Evolutionary conservation across 2,888 invertebrate species (phyloP).

Genomic region (Parnassius orleans): DNA sequence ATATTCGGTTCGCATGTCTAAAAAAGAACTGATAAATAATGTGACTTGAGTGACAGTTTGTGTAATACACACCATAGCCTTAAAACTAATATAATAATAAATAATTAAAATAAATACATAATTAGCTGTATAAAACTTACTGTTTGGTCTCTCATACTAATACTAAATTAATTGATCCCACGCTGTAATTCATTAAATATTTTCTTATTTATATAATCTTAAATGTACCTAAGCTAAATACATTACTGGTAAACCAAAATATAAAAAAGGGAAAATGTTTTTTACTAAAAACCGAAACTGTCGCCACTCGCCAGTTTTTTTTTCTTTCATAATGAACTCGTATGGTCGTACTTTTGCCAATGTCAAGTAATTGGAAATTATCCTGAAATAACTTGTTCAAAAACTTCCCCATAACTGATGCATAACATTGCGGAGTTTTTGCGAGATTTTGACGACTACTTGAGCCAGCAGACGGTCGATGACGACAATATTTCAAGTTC

Average conservation of each 20-base stretch:
- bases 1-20: background rate
- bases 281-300: no score
- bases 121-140: conserved; percentile 44
- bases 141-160: conserved; percentile 67
- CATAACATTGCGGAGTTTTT: no score
- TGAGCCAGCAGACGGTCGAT: no score
- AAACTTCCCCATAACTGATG: no score
- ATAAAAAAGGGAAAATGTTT: background rate
- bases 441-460: no score
- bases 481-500: no score
- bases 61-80: conserved; percentile 21
- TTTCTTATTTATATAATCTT: background rate
- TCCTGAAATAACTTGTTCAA: no score
- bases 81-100: conserved; percentile 20
- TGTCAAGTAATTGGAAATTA: no score
- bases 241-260: conserved; percentile 1
- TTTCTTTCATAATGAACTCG: background rate
- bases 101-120: conserved; percentile 36
- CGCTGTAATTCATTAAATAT: conserved; percentile 34
- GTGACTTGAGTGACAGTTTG: conserved; percentile 16
- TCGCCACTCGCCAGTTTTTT: background rate
- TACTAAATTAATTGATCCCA: conserved; percentile 53
- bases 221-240: background rate
- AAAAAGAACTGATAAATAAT: conserved; percentile 3
- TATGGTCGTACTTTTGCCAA: no score